Evolutionary conservation across 2,888 invertebrate genomes (phyloP).

Genomic region (Artemia sinica): DNA sequence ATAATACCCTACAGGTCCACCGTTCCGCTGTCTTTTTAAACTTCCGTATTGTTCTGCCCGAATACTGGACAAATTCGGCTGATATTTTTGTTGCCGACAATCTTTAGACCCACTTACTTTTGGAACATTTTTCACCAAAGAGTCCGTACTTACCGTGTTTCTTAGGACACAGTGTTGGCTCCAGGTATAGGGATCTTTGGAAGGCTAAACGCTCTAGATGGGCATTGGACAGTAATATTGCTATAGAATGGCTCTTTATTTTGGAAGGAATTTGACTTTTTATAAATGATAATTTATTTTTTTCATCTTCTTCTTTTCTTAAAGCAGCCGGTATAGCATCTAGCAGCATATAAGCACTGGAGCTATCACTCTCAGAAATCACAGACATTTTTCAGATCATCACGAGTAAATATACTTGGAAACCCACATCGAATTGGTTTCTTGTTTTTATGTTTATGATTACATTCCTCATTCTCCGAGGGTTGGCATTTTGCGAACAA

Average conservation of each 20-base stretch:
- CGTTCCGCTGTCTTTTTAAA: slow-evolving; percentile 14
- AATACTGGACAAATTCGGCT: background rate
- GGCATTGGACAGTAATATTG: background rate
- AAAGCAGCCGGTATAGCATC: slow-evolving; percentile 22
- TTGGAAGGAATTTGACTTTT: background rate
- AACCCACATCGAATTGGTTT: background rate
- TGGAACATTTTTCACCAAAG: background rate
- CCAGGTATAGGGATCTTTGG: slow-evolving; percentile 7
- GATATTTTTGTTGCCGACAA: background rate
- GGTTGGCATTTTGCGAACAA: slow-evolving; percentile 21
- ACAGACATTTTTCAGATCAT: background rate
- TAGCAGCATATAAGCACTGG: slow-evolving; percentile 22
- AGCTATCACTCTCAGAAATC: slow-evolving; percentile 18
- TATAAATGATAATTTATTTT: no score
- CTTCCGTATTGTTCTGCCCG: slow-evolving; percentile 12
- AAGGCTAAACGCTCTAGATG: background rate
- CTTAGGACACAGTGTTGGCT: background rate
- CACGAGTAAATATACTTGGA: slow-evolving; percentile 9
- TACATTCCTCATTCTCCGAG: slow-evolving; percentile 15
- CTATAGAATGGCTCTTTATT: background rate
- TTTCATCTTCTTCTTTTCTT: background rate
- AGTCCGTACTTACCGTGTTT: background rate
- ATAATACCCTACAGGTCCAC: slow-evolving; percentile 2
- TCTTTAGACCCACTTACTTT: background rate
- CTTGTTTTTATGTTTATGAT: background rate